phyloP scores from a whole-genome alignment of 1,140 invertebrate species.

The Drosophila athabasca region DNA sequence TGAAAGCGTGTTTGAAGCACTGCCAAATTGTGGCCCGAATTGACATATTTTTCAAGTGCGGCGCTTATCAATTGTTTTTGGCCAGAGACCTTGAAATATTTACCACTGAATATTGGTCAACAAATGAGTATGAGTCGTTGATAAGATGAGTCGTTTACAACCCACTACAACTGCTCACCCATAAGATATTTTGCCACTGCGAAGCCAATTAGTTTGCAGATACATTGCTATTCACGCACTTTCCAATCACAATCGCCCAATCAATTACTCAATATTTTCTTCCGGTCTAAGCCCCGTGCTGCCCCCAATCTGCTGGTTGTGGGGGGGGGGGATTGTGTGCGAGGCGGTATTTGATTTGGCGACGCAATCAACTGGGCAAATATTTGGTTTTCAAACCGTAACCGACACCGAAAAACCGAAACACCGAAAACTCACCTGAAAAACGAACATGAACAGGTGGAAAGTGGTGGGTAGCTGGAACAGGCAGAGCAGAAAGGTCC shows the following conservation, averaged over 20 bases:
- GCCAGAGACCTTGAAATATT: too few species aligned
- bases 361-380: slow-evolving; percentile 65
- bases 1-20: slow-evolving; percentile 5
- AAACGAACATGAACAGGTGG: slow-evolving; percentile 82
- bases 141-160: too few species aligned
- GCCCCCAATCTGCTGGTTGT: slow-evolving; percentile 12
- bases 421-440: slow-evolving; percentile 72
- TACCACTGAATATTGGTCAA: neutral
- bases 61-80: slow-evolving; percentile 34
- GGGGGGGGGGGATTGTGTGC: neutral
- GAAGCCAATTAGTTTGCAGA: slow-evolving; percentile 19
- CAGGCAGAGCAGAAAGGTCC: slow-evolving; percentile 88
- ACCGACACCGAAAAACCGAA: too few species aligned
- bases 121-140: too few species aligned
- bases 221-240: neutral
- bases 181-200: neutral
- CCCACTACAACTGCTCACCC: neutral
- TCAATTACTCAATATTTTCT: slow-evolving; percentile 44
- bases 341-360: slow-evolving; percentile 28
- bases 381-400: slow-evolving; percentile 61
- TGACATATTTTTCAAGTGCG: slow-evolving; percentile 30
- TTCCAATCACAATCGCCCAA: slow-evolving; percentile 13
- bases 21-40: slow-evolving; percentile 8
- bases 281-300: slow-evolving; percentile 12
- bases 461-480: slow-evolving; percentile 84